phyloP scores from a whole-genome alignment of 2,113 vertebrate species.

The Takifugu bimaculatus region DNA sequence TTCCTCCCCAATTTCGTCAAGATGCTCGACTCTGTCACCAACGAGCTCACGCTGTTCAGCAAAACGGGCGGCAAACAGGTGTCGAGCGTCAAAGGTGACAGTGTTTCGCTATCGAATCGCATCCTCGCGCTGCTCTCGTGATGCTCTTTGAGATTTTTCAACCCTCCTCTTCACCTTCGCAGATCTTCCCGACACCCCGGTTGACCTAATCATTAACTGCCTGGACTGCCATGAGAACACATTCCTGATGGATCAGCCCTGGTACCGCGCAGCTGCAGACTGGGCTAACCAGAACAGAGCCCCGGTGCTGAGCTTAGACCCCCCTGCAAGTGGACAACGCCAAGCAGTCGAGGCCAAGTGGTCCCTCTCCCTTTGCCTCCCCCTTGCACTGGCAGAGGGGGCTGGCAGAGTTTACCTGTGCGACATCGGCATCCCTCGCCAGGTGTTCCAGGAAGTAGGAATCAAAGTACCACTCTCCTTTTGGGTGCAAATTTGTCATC shows the following conservation, averaged over 20 bases:
- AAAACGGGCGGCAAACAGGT: conserved; percentile 91
- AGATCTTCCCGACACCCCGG: conserved; percentile 93
- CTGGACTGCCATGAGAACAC: conserved; percentile 94
- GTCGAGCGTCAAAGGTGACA: conserved; percentile 90
- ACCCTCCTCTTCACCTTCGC: conserved; percentile 23
- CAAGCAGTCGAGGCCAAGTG: conserved; percentile 94
- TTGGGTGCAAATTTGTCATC: conserved; percentile 97
- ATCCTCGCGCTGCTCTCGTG: not conserved
- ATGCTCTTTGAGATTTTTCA: not conserved
- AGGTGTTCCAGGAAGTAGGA: conserved; percentile 94
- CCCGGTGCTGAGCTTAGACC: conserved; percentile 93
- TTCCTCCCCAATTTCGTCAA: conserved; percentile 97
- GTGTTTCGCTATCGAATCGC: not conserved
- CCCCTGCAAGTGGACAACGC: conserved; percentile 82
- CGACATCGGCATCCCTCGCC: conserved; percentile 92
- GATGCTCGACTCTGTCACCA: conserved; percentile 93
- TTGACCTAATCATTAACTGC: conserved; percentile 97
- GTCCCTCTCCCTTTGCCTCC: conserved; percentile 92
- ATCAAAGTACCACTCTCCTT: conserved; percentile 96
- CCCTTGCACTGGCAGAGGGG: conserved; percentile 84
- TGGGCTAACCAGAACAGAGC: conserved; percentile 98
- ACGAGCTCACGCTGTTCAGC: conserved; percentile 89
- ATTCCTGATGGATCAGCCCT: conserved; percentile 92
- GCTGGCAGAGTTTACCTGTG: conserved; percentile 91
- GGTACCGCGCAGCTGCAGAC: conserved; percentile 92